These are phyloP conservation scores for Cacoxenus indagator DNA, from an alignment of 2,888 invertebrate genomes.

Conservation along the genomic window DNA sequence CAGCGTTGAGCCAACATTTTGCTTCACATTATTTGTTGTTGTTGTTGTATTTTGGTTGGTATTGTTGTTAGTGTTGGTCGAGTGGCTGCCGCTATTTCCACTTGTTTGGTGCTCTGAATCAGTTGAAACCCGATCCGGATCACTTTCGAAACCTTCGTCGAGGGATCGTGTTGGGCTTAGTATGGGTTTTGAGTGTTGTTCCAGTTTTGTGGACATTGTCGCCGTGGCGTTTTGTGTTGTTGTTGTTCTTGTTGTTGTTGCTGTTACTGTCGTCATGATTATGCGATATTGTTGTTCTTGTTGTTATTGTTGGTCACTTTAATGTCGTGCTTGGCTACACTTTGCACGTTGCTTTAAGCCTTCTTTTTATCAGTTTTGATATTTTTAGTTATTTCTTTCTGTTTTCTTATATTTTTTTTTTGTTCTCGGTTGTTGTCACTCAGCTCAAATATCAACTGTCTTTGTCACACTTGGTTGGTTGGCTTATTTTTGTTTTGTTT, in stretches of 20 bases:
- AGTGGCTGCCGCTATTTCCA: conserved; percentile 46
- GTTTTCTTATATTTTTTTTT: background rate
- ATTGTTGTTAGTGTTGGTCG: conserved; percentile 39
- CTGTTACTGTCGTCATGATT: conserved; percentile 1
- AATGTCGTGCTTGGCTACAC: conserved; percentile 8
- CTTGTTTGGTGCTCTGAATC: conserved; percentile 70
- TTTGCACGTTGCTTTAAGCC: conserved; percentile 6
- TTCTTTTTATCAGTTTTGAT: background rate
- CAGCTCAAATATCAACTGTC: conserved; percentile 24
- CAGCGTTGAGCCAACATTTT: conserved; percentile 64
- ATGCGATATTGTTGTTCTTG: conserved; percentile 26
- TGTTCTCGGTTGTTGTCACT: conserved; percentile 8
- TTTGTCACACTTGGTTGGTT: conserved; percentile 25
- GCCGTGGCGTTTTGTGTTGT: conserved; percentile 34
- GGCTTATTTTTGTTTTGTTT: conserved; percentile 17
- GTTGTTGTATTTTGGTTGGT: conserved; percentile 18
- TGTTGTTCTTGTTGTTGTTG: conserved; percentile 25
- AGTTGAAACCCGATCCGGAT: conserved; percentile 71
- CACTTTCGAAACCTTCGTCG: conserved; percentile 72
- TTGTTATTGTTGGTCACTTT: conserved; percentile 17
- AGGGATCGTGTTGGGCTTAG: conserved; percentile 71
- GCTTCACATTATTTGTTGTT: conserved; percentile 30
- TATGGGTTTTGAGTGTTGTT: conserved; percentile 70
- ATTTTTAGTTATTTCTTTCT: background rate
- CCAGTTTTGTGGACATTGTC: conserved; percentile 62